Evolutionary conservation across 1,140 invertebrate species (phyloP), one percentile per base, ranked within the genome.

Genomic region (Gonioctena quinquepunctata): DNA sequence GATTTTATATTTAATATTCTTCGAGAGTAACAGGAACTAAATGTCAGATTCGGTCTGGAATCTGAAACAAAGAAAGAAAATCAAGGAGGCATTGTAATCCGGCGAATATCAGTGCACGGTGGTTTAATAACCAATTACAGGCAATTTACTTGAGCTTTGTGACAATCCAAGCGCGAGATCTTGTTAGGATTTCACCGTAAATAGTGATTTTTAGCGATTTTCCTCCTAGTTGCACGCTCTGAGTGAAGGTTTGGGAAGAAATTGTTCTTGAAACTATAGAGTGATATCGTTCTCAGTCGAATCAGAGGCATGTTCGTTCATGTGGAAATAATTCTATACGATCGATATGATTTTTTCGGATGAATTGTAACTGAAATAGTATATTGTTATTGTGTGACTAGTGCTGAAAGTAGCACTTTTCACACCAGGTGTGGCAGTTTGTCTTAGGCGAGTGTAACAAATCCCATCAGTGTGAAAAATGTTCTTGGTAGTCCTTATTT

Each of bases 81-180:
- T 25, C 56, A 25, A 59, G 56, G 11, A 59, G 60, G n/a, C 60
- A 62, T 62, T 62, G 63, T 56, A 48, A 68, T 70, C 64, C 48
- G 69, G 60, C 65, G 68, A 73, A 70, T 73, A 70, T 61, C 68
- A 63, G 66, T 13, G 33, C 23, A 54, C 59, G 28, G 28, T 23
- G 61, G 54, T 73, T 66, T 73, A 74, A 74, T 74, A 74, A 71
- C 49, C 72, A 66, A 74, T 74, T 74, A 74, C 62, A 71, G 71
- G 64, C 69, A 74, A 71, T 74, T 74, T 74, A 49, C 61, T 69
- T 68, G 65, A 66, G 65, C 68, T 42, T 57, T 69, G 66, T 68
- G 69, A 74, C 69, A 71, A 71, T 69, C 66, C 72, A 59, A 74
- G 69, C 72, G 72, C 69, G 56, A 74, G 69, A 74, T 74, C 72